A percentile compares a stretch with the other conserved stretches of the same genome.
These are phyloP conservation scores for Cryptotermes secundus DNA, from an alignment of 1,140 invertebrate genomes.

Conservation along the genomic window DNA sequence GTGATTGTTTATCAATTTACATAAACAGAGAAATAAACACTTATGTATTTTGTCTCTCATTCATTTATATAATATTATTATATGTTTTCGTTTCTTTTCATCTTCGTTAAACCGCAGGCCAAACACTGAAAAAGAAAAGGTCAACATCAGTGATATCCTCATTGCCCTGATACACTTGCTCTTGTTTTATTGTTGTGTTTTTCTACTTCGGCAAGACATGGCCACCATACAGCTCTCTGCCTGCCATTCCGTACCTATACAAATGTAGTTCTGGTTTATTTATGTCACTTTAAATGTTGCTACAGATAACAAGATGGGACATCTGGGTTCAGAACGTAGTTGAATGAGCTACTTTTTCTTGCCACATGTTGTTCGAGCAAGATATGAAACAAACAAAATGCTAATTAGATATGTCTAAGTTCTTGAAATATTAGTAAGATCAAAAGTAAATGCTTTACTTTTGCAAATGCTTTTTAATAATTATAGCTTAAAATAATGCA, in stretches of 20 bases:
- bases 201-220: too few relatives aligned
- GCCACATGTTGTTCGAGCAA: background rate
- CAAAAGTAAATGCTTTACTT: too few relatives aligned
- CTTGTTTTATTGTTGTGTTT: too few relatives aligned
- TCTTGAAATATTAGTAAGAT: too few relatives aligned
- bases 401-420: too few relatives aligned
- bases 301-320: background rate
- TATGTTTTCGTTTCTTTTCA: constrained; percentile 11
- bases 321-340: background rate
- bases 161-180: too few relatives aligned
- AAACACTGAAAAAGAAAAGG: constrained; percentile 23
- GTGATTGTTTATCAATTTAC: background rate
- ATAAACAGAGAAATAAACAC: background rate
- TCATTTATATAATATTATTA: background rate
- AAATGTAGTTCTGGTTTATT: background rate
- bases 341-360: background rate
- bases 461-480: too few relatives aligned
- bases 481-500: too few relatives aligned
- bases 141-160: background rate
- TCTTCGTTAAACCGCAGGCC: constrained; percentile 28
- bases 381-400: too few relatives aligned
- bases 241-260: background rate
- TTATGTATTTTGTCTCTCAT: background rate
- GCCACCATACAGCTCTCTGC: background rate
- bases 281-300: background rate